A percentile compares a stretch with the other conserved stretches of the same genome.
Conservation (phyloP, 2,888 invertebrate genomes). For the Copidosoma aretas region DNA sequence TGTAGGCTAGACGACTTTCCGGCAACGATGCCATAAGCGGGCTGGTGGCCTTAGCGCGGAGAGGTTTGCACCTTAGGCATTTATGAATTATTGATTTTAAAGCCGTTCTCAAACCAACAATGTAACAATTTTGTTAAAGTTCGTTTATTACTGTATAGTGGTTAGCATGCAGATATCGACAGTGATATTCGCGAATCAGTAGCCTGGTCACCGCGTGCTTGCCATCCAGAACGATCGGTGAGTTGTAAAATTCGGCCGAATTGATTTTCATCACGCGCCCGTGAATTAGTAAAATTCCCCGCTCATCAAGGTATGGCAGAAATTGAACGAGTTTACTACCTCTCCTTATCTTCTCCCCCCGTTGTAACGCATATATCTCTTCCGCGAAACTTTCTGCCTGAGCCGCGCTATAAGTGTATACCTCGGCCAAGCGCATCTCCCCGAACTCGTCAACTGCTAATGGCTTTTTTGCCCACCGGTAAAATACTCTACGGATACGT, state of each 20-base stretch:
- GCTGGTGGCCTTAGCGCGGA: conserved; percentile 17
- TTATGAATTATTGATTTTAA: background rate
- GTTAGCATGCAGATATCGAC: background rate
- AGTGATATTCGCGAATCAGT: background rate
- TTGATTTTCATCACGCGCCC: background rate
- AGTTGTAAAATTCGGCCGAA: background rate
- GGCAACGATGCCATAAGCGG: conserved; percentile 37
- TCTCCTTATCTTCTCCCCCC: background rate
- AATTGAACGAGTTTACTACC: background rate
- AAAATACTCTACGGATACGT: too few species aligned
- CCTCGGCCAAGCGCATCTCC: background rate
- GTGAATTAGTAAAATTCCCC: background rate
- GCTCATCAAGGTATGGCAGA: background rate
- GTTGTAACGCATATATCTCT: background rate
- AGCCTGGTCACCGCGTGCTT: background rate
- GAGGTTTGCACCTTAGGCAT: conserved; percentile 9
- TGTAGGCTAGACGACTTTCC: conserved; percentile 16
- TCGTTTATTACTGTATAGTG: background rate
- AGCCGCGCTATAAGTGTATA: background rate
- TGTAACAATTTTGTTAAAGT: background rate
- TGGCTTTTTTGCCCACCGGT: background rate
- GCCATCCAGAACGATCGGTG: background rate
- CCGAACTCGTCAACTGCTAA: background rate
- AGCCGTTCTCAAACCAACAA: conserved; percentile 4
- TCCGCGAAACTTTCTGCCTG: background rate